Percentiles rank a stretch among this genome's conserved stretches.
These are phyloP conservation scores for Tanytarsus gracilentus DNA, from an alignment of 2,888 invertebrate genomes.

Conservation along the genomic window DNA sequence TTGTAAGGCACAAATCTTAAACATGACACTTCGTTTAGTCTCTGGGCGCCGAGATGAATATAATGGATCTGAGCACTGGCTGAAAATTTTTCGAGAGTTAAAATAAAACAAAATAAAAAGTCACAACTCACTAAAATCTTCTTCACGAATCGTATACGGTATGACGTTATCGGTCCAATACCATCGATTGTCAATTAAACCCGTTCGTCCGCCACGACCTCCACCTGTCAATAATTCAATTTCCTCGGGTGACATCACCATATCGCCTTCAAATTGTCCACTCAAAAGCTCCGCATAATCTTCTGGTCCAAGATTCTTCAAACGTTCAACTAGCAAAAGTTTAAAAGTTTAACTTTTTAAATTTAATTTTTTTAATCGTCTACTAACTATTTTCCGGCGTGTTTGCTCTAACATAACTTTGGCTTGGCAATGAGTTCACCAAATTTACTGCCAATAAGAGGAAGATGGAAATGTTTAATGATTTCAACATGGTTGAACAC, in stretches of 20 bases:
- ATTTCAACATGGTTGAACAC: no score
- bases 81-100: conserved; percentile 34
- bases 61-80: conserved; percentile 48
- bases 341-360: not conserved
- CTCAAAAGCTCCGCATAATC: conserved; percentile 28
- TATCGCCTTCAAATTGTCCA: conserved; percentile 31
- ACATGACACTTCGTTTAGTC: conserved; percentile 64
- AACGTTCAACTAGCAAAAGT: not conserved
- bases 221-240: not conserved
- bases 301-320: conserved; percentile 6
- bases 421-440: not conserved
- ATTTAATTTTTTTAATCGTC: not conserved
- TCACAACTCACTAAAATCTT: conserved; percentile 33
- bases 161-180: conserved; percentile 43
- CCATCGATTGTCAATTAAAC: conserved; percentile 36
- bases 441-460: not conserved
- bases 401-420: not conserved
- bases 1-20: conserved; percentile 49
- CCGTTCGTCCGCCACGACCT: conserved; percentile 33
- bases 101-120: not conserved
- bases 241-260: conserved; percentile 28
- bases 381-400: conserved; percentile 3
- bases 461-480: not conserved
- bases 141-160: conserved; percentile 41
- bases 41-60: conserved; percentile 59